Conservation (phyloP, 2,113 vertebrate genomes). For the Regulus satrapa region DNA sequence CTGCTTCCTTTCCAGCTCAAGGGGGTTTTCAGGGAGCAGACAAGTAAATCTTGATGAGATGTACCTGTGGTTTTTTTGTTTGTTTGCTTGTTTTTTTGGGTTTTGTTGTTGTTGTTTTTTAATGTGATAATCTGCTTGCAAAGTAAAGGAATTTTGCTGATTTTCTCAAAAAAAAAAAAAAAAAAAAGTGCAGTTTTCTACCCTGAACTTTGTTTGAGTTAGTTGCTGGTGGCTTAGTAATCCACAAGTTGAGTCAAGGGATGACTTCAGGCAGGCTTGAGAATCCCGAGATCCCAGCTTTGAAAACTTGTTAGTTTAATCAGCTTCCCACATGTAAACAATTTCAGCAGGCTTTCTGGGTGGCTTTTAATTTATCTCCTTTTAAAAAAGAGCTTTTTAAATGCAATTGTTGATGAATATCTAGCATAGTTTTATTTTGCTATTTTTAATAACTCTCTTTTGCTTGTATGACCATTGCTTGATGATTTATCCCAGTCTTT, state of each 20-base stretch:
- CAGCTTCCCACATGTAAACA: not conserved
- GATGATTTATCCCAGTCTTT: not conserved
- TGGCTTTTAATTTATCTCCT: not conserved
- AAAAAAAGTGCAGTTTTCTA: slow-evolving; percentile 11
- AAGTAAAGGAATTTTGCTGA: slow-evolving; percentile 47
- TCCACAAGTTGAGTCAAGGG: not conserved
- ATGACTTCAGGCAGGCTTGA: not conserved
- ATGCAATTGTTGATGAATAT: not conserved
- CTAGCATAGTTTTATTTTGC: not conserved
- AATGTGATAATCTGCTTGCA: slow-evolving; percentile 16
- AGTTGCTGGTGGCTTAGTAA: slow-evolving; percentile 13
- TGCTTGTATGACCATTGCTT: not conserved
- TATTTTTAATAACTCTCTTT: not conserved
- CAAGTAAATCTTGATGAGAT: slow-evolving; percentile 14
- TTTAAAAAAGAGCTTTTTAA: not conserved
- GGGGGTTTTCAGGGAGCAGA: not conserved
- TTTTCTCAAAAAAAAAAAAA: not conserved
- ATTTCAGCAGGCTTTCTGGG: not conserved
- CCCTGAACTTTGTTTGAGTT: slow-evolving; percentile 10
- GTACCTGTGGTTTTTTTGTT: not conserved
- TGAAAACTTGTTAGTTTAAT: not conserved
- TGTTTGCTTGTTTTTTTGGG: too few species aligned
- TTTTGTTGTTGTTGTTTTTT: too few species aligned
- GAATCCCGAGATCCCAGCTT: not conserved
- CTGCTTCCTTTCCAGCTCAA: not conserved